Percentiles rank a stretch among this genome's conserved stretches.
phyloP scores from a whole-genome alignment of 2,113 vertebrate species.

The Acrocephalus arundinaceus region DNA sequence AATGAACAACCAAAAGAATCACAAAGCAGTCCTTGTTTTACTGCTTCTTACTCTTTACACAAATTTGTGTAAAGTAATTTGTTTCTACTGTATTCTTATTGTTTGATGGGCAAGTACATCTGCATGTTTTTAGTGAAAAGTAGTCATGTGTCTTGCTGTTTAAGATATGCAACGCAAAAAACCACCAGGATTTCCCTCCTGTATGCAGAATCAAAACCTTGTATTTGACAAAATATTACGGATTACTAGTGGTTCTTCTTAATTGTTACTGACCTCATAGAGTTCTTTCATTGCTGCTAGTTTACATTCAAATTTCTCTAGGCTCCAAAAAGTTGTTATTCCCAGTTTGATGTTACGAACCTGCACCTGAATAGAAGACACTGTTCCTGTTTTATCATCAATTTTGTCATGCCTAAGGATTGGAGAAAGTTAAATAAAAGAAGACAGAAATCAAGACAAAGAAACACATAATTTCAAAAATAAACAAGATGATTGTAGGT shows the following conservation, averaged over 20 bases:
- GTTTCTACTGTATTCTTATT: background rate
- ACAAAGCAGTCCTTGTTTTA: background rate
- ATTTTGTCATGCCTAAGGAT: conserved; percentile 78
- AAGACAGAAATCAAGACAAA: background rate
- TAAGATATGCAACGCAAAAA: background rate
- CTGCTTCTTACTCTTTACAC: background rate
- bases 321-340: conserved; percentile 89
- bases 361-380: conserved; percentile 76
- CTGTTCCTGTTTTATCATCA: conserved; percentile 50
- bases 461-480: background rate
- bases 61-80: background rate
- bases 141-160: rapidly evolving
- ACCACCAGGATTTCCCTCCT: background rate
- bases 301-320: conserved; percentile 94
- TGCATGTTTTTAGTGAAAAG: background rate
- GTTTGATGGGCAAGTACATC: background rate
- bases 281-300: conserved; percentile 90
- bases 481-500: background rate
- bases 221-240: background rate
- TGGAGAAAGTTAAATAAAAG: background rate
- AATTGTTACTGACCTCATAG: conserved; percentile 80
- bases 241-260: background rate
- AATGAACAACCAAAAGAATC: background rate
- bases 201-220: background rate
- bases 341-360: conserved; percentile 88